phyloP scores from a whole-genome alignment of 1,140 invertebrate genomes.

The Ostrea denselamellosa region DNA sequence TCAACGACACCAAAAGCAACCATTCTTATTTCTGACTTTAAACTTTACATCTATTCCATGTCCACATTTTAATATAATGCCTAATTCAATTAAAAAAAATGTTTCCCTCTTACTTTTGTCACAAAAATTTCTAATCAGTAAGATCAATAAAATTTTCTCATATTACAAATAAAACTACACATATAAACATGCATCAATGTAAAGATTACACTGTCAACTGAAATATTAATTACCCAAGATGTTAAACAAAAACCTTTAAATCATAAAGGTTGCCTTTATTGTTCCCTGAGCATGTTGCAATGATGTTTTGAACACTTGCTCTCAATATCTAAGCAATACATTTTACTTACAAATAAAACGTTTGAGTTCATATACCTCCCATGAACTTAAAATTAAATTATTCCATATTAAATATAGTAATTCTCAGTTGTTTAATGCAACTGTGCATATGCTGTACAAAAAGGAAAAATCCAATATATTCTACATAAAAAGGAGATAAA shows the following conservation, averaged over 20 bases:
- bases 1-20: background rate
- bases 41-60: background rate
- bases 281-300: conserved; percentile 36
- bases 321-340: background rate
- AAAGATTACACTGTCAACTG: conserved; percentile 3
- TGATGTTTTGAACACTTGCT: conserved; percentile 39
- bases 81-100: background rate
- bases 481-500: conserved; percentile 37
- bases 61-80: background rate
- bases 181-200: background rate
- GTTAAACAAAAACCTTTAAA: conserved; percentile 4
- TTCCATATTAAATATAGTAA: conserved; percentile 17
- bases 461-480: conserved; percentile 35
- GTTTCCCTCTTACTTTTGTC: background rate
- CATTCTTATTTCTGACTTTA: background rate
- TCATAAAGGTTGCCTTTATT: background rate
- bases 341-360: background rate
- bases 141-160: background rate
- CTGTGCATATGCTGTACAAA: conserved; percentile 39
- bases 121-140: background rate
- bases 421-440: conserved; percentile 35
- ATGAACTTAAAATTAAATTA: conserved; percentile 29
- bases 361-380: background rate
- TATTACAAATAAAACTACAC: conserved; percentile 22
- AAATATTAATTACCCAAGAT: conserved; percentile 9